phyloP scores from a whole-genome alignment of 2,113 vertebrate species.

The Pteronura brasiliensis region DNA sequence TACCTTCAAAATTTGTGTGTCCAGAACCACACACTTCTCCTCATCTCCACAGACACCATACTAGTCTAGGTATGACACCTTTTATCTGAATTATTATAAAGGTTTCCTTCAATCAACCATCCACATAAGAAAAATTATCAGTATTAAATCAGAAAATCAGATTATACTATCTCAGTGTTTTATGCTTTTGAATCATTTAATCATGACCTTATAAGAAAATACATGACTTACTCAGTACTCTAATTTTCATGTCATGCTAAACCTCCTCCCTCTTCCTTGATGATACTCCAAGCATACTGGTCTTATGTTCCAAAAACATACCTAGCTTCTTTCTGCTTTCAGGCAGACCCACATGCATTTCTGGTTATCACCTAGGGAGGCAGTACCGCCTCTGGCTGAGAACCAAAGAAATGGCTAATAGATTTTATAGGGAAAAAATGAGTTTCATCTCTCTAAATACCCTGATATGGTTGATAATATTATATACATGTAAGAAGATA shows the following conservation, averaged over 20 bases:
- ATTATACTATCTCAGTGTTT: neutral
- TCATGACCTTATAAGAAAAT: neutral
- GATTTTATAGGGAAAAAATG: neutral
- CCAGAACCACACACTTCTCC: neutral
- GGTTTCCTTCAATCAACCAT: neutral
- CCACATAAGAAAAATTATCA: neutral
- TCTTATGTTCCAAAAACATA: neutral
- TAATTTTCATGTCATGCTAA: neutral
- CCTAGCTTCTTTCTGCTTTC: neutral
- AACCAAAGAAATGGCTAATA: neutral
- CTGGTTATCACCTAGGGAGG: fast-evolving
- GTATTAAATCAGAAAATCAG: neutral
- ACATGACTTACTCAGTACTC: neutral
- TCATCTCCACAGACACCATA: neutral
- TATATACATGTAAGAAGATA: neutral
- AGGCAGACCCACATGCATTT: neutral
- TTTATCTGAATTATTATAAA: neutral
- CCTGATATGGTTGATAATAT: neutral
- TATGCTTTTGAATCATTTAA: neutral
- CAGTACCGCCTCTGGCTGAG: fast-evolving
- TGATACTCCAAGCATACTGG: neutral
- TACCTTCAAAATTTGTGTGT: neutral
- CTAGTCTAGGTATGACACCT: neutral
- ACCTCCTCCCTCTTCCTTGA: neutral
- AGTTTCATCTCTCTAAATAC: neutral